Percentiles rank a stretch among this genome's conserved stretches.
phyloP scores from a whole-genome alignment of 1,140 invertebrate genomes.

The Subanguina moxae region DNA sequence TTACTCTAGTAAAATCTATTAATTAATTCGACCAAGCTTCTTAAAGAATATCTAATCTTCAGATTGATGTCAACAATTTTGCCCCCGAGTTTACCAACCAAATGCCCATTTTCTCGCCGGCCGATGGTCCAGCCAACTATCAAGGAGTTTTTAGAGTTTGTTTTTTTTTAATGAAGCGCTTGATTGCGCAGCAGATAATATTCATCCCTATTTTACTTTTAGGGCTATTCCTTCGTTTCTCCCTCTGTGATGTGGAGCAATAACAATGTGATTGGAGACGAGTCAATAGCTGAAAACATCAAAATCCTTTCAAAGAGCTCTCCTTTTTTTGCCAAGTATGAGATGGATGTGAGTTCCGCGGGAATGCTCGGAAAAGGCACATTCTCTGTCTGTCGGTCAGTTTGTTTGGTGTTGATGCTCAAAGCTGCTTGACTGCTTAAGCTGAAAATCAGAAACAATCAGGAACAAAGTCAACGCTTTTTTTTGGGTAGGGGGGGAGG shows the following conservation, averaged over 20 bases:
- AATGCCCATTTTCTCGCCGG: constrained; percentile 81
- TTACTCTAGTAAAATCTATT: too few species aligned
- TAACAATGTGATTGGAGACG: constrained; percentile 75
- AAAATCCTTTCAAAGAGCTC: constrained; percentile 68
- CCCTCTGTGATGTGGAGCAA: constrained; percentile 79
- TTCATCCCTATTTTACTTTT: constrained; percentile 30
- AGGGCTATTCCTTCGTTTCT: constrained; percentile 90
- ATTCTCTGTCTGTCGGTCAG: constrained; percentile 74
- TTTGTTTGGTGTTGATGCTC: neutral
- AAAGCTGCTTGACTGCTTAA: neutral
- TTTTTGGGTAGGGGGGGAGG: too few species aligned
- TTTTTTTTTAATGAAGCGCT: neutral
- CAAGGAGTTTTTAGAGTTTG: constrained; percentile 78
- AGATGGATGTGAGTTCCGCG: constrained; percentile 68
- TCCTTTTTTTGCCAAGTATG: constrained; percentile 78
- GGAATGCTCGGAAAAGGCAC: constrained; percentile 76
- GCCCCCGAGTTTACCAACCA: constrained; percentile 90
- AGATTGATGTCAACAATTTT: constrained; percentile 87
- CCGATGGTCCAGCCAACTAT: constrained; percentile 70
- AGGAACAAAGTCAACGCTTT: too few species aligned
- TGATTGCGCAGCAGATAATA: neutral
- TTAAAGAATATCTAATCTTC: constrained; percentile 4
- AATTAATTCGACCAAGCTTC: too few species aligned
- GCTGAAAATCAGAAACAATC: too few species aligned
- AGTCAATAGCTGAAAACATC: constrained; percentile 46